A percentile compares a stretch with the other conserved stretches of the same genome.
phyloP scores from a whole-genome alignment of 2,797 vertebrate species.

The Tinamus major region DNA sequence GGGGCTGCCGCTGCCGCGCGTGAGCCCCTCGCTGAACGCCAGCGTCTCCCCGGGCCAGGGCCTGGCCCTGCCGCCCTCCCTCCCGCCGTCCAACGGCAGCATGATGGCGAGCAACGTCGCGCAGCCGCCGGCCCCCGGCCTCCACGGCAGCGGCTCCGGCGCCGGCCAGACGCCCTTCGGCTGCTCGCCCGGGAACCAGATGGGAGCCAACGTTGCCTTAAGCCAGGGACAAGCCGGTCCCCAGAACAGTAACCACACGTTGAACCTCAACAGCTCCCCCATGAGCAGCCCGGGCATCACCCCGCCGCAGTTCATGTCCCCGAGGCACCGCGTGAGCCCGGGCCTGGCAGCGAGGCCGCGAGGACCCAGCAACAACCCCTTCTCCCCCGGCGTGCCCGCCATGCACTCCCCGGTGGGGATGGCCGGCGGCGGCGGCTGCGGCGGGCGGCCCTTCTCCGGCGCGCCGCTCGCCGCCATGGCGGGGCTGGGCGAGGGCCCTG shows the following conservation, averaged over 20 bases:
- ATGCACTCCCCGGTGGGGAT: constrained; percentile 82
- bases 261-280: constrained; percentile 81
- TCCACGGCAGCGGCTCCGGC: constrained; percentile 82
- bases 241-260: constrained; percentile 80
- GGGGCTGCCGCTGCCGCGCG: constrained; percentile 84
- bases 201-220: constrained; percentile 83
- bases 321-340: constrained; percentile 88
- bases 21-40: constrained; percentile 80
- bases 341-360: constrained; percentile 87
- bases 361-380: constrained; percentile 86
- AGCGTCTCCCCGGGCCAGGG: constrained; percentile 80
- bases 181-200: constrained; percentile 85
- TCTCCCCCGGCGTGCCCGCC: constrained; percentile 85
- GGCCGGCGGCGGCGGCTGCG: constrained; percentile 73
- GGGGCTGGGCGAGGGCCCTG: constrained; percentile 74
- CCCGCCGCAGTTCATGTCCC: constrained; percentile 91
- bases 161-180: constrained; percentile 82
- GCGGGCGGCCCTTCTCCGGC: constrained; percentile 71
- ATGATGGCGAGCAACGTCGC: constrained; percentile 76
- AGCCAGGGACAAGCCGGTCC: constrained; percentile 79
- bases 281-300: constrained; percentile 88
- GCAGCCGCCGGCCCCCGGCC: constrained; percentile 81
- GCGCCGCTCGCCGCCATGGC: constrained; percentile 75
- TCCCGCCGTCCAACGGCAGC: constrained; percentile 82
- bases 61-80: constrained; percentile 71